These are phyloP conservation scores for Imbricaverruca yamaguchii DNA, from an alignment of 2,888 invertebrate genomes.

Conservation along the genomic window DNA sequence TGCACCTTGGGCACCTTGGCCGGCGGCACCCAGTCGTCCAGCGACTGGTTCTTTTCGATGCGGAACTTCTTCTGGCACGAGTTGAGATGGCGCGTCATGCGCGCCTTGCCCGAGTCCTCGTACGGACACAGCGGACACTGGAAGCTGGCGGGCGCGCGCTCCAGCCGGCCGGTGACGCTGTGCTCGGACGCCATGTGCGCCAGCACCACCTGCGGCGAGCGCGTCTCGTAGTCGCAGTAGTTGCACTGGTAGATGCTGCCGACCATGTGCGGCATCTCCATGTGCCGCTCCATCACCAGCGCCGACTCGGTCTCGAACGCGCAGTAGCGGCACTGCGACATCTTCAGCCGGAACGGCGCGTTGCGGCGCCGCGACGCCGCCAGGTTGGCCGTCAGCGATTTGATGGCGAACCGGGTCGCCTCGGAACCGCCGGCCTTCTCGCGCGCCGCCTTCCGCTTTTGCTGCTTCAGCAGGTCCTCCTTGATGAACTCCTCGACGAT, in stretches of 20 bases:
- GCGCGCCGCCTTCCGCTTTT: constrained; percentile 62
- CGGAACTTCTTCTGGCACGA: constrained; percentile 85
- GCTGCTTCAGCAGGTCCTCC: constrained; percentile 78
- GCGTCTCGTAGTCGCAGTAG: constrained; percentile 70
- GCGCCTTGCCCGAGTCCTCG: constrained; percentile 87
- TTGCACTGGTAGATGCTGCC: constrained; percentile 68
- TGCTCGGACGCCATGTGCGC: constrained; percentile 89
- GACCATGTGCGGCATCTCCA: constrained; percentile 85
- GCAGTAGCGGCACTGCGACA: constrained; percentile 79
- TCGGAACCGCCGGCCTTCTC: constrained; percentile 48
- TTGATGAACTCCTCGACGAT: constrained; percentile 89
- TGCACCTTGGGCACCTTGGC: constrained; percentile 71
- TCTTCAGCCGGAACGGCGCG: constrained; percentile 60
- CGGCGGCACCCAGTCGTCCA: constrained; percentile 80
- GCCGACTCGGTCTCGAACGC: constrained; percentile 81
- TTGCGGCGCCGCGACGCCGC: constrained; percentile 80
- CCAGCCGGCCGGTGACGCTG: constrained; percentile 70
- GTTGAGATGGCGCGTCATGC: constrained; percentile 75
- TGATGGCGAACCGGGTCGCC: constrained; percentile 64
- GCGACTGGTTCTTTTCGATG: constrained; percentile 70
- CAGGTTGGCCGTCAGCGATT: constrained; percentile 72
- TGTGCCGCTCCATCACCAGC: constrained; percentile 73
- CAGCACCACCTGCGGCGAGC: constrained; percentile 73
- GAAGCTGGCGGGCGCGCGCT: constrained; percentile 76
- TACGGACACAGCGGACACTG: constrained; percentile 90